A percentile compares a stretch with the other conserved stretches of the same genome.
phyloP scores from a whole-genome alignment of 2,797 vertebrate genomes.

The Liparis tanakae region DNA sequence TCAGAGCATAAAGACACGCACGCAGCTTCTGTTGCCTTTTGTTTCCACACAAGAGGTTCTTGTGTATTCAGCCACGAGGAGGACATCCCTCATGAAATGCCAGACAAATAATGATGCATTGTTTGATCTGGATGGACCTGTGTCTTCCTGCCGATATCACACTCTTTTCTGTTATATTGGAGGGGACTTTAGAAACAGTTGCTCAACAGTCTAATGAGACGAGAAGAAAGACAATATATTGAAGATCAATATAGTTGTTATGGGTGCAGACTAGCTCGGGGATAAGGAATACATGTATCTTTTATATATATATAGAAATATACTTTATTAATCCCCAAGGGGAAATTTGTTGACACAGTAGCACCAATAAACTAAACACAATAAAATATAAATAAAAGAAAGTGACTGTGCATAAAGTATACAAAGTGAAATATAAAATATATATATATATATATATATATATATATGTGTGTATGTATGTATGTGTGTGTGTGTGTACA shows the following conservation, averaged over 20 bases:
- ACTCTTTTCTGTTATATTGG: conserved; percentile 76
- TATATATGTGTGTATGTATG: no score
- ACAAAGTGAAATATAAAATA: no score
- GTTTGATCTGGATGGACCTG: conserved; percentile 90
- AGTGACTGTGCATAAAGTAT: no score
- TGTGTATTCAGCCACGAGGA: conserved; percentile 86
- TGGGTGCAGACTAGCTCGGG: conserved; percentile 27
- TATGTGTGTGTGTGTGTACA: no score
- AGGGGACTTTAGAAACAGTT: conserved; percentile 83
- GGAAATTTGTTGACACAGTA: no score
- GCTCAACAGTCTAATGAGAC: conserved; percentile 77
- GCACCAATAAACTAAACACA: no score
- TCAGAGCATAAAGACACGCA: conserved; percentile 85
- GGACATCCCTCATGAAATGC: conserved; percentile 87
- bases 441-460: no score
- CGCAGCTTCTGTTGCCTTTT: conserved; percentile 86
- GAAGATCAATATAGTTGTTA: conserved; percentile 39
- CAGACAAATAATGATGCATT: conserved; percentile 93
- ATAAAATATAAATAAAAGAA: no score
- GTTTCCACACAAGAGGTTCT: conserved; percentile 89
- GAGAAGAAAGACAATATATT: conserved; percentile 10
- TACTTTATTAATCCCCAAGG: no score
- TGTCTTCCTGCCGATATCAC: conserved; percentile 87
- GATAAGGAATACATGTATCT: conserved; percentile 23
- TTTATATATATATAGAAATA: conserved; percentile 34